Evolutionary conservation across 1,140 invertebrate species (phyloP).

Genomic region (Ectropis grisescens): DNA sequence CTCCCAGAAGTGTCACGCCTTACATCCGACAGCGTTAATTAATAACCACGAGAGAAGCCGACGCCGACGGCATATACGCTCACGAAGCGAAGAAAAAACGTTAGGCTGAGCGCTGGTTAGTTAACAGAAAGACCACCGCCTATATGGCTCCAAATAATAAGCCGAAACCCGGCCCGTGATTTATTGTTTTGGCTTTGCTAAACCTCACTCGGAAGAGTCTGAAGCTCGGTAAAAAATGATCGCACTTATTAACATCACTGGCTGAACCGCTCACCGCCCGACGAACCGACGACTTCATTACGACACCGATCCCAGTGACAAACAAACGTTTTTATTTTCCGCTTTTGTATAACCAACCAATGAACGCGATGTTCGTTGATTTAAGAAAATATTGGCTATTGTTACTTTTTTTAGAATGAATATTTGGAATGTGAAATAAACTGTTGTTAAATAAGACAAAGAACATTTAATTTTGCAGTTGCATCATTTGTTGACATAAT

Average conservation of each 20-base stretch:
- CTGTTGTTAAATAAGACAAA: too few relatives aligned
- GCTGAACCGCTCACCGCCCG: too few relatives aligned
- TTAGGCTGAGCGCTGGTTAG: constrained; percentile 35
- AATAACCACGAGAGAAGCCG: constrained; percentile 32
- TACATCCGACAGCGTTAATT: constrained; percentile 32
- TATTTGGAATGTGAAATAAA: too few relatives aligned
- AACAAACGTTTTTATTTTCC: constrained; percentile 7
- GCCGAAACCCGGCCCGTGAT: constrained; percentile 42
- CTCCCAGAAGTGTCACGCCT: constrained; percentile 18
- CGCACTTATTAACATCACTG: constrained; percentile 52
- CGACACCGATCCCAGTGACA: constrained; percentile 22
- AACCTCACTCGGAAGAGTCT: constrained; percentile 48
- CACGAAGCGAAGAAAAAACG: constrained; percentile 31
- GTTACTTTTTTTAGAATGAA: too few relatives aligned
- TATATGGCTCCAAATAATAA: constrained; percentile 54
- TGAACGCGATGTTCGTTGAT: constrained; percentile 1
- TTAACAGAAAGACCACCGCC: constrained; percentile 34
- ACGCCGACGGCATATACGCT: constrained; percentile 2
- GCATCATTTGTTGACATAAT: too few relatives aligned
- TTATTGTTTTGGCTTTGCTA: constrained; percentile 58
- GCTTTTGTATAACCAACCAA: constrained; percentile 9
- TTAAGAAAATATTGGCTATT: too few relatives aligned
- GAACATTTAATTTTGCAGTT: too few relatives aligned
- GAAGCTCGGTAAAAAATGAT: constrained; percentile 59
- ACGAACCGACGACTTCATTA: constrained; percentile 49